These are phyloP conservation scores for Argyresthia albistria DNA, from an alignment of 2,888 invertebrate species.

Conservation along the genomic window DNA sequence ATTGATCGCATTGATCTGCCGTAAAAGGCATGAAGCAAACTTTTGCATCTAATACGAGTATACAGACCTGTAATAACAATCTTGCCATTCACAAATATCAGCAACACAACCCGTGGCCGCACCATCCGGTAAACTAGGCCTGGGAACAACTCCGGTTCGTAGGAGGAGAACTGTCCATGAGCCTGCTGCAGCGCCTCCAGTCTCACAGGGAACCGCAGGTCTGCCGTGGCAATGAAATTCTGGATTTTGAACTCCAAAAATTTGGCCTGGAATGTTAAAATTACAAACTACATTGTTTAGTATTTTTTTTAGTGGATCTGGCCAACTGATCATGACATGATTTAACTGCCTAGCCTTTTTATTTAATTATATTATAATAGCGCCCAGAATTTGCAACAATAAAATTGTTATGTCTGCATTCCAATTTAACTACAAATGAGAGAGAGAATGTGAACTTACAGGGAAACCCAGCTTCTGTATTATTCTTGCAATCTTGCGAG, in stretches of 20 bases:
- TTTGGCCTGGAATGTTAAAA: conserved; percentile 70
- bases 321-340: background rate
- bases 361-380: too few species aligned
- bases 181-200: conserved; percentile 81
- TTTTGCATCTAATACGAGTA: too few species aligned
- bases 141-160: conserved; percentile 98
- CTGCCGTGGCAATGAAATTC: conserved; percentile 84
- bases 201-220: conserved; percentile 81
- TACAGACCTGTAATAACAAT: conserved; percentile 88
- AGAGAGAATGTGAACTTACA: conserved; percentile 62
- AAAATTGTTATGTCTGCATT: too few species aligned
- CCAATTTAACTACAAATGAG: background rate
- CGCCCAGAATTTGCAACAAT: too few species aligned
- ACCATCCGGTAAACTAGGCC: conserved; percentile 99
- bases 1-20: too few species aligned
- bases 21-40: too few species aligned
- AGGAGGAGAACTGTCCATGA: conserved; percentile 86
- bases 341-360: too few species aligned
- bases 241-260: conserved; percentile 85
- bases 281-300: background rate
- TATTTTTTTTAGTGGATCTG: background rate
- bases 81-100: conserved; percentile 99
- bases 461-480: conserved; percentile 86
- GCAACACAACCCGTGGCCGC: conserved; percentile 92
- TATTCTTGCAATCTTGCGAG: conserved; percentile 86